These are phyloP conservation scores for Ellobius talpinus DNA, from an alignment of 2,113 vertebrate species.

Conservation along the genomic window DNA sequence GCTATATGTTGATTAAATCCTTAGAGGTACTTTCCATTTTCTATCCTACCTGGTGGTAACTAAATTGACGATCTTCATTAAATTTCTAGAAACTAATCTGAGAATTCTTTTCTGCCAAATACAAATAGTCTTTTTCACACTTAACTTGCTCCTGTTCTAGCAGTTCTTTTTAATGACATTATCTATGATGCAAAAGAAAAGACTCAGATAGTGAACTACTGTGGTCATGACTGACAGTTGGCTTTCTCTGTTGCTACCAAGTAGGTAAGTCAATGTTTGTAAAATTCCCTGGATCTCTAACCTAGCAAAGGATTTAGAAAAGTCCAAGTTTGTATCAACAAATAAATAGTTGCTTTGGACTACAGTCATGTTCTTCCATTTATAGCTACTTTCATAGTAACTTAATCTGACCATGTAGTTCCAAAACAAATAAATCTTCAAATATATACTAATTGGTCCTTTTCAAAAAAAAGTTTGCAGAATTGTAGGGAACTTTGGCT, in stretches of 20 bases:
- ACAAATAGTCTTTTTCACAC: constrained; percentile 1
- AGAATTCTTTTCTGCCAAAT: constrained; percentile 1
- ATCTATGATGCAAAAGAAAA: neutral
- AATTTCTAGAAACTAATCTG: constrained; percentile 54
- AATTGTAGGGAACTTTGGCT: neutral
- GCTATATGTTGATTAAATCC: constrained; percentile 58
- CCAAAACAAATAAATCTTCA: neutral
- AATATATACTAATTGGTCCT: neutral
- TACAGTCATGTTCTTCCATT: neutral
- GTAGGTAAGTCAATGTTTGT: neutral
- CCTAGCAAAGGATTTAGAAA: neutral
- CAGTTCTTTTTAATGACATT: neutral
- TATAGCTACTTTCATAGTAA: neutral
- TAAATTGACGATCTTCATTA: constrained; percentile 33
- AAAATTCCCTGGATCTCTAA: neutral
- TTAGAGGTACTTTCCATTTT: constrained; percentile 19
- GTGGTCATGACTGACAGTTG: neutral
- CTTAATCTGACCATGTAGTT: neutral
- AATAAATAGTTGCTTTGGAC: neutral
- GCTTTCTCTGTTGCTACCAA: neutral
- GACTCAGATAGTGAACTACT: neutral
- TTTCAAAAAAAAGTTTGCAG: neutral
- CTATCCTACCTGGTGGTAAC: neutral
- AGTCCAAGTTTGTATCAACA: neutral
- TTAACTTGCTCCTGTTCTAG: neutral